phyloP scores from a whole-genome alignment of 2,797 vertebrate genomes.

The Tragelaphus eurycerus region DNA sequence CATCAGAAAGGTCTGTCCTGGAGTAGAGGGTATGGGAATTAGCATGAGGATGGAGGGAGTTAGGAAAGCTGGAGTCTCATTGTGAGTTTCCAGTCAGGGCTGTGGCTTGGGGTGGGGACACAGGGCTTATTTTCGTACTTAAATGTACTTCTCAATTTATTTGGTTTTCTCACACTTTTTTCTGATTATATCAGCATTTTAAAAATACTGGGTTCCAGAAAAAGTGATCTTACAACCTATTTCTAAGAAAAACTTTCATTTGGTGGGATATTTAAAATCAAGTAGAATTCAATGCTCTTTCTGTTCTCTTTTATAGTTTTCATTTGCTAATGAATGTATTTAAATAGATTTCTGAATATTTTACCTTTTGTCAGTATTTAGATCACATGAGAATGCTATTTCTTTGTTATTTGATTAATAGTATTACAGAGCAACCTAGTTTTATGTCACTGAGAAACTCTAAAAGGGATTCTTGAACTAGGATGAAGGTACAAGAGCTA shows the following conservation, averaged over 20 bases:
- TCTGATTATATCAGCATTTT: not conserved
- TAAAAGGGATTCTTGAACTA: not conserved
- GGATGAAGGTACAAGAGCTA: not conserved
- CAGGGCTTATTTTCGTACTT: not conserved
- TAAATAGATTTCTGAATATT: not conserved
- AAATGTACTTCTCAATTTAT: not conserved
- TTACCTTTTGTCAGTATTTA: not conserved
- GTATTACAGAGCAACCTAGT: not conserved
- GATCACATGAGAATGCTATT: not conserved
- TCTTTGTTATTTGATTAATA: not conserved
- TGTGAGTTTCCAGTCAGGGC: not conserved
- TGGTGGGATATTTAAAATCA: slow-evolving; percentile 1
- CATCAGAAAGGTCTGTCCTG: not conserved
- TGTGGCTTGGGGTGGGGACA: not conserved
- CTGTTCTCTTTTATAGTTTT: not conserved
- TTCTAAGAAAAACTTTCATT: not conserved
- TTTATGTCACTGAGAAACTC: not conserved
- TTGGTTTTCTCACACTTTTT: not conserved
- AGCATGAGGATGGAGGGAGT: too few species aligned
- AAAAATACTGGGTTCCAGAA: not conserved
- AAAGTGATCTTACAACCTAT: not conserved
- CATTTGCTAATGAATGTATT: not conserved
- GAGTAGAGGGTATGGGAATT: too few species aligned
- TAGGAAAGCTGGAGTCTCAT: not conserved
- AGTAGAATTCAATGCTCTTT: not conserved